These are phyloP conservation scores for Drosophila paracracens DNA, from an alignment of 2,888 invertebrate species.

Conservation along the genomic window DNA sequence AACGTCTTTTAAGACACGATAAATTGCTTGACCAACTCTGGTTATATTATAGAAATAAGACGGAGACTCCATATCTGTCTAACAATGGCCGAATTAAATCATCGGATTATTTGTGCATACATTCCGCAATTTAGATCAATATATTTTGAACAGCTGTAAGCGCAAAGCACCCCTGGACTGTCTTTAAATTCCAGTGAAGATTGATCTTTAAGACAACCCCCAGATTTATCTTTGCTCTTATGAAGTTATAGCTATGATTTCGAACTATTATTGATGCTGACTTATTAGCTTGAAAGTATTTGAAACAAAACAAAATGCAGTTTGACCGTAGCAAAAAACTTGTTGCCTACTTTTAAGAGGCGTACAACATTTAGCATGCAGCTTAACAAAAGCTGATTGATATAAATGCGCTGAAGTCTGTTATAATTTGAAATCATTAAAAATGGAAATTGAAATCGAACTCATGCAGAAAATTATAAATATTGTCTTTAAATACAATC, in stretches of 20 bases:
- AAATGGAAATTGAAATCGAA: neutral
- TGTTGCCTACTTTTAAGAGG: constrained; percentile 20
- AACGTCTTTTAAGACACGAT: neutral
- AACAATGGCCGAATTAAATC: no score
- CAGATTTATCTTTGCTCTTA: neutral
- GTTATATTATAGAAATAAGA: neutral
- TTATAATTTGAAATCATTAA: neutral
- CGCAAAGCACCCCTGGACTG: neutral
- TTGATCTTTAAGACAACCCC: no score
- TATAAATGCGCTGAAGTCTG: neutral
- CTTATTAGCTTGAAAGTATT: neutral
- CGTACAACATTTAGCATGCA: neutral
- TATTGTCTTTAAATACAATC: neutral
- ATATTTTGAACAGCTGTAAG: no score
- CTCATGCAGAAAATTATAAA: neutral
- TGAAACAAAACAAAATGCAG: neutral
- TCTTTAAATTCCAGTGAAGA: neutral
- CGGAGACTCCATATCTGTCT: neutral
- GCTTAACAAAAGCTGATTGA: constrained; percentile 14
- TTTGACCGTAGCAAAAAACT: neutral
- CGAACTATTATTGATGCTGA: neutral
- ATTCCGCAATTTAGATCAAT: no score
- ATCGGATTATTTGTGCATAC: no score
- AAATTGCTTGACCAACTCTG: neutral
- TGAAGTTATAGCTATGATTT: neutral